phyloP scores from a whole-genome alignment of 2,113 vertebrate genomes.

The Promerops cafer region DNA sequence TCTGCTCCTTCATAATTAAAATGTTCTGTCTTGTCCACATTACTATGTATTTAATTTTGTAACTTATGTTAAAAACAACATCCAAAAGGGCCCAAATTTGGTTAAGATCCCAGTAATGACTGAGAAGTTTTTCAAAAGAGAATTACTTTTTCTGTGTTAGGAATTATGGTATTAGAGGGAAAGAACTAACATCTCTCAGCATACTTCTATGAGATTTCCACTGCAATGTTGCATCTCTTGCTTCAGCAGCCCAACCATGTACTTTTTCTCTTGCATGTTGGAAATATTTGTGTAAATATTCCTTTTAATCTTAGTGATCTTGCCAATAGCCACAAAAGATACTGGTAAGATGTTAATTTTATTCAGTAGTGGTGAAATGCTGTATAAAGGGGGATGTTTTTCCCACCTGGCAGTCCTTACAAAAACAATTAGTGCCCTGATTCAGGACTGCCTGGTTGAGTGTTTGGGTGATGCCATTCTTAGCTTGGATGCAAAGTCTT shows the following conservation, averaged over 20 bases:
- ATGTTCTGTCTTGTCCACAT: not conserved
- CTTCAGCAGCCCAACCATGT: not conserved
- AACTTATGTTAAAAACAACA: not conserved
- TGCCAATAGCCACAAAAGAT: not conserved
- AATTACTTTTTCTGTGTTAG: not conserved
- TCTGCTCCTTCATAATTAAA: not conserved
- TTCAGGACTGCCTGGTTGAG: not conserved
- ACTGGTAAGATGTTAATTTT: not conserved
- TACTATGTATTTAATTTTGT: not conserved
- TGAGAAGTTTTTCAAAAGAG: not conserved
- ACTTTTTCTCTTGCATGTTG: not conserved
- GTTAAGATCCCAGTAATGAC: not conserved
- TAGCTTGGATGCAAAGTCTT: not conserved
- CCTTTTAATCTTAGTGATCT: not conserved
- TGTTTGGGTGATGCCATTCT: not conserved
- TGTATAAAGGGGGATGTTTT: not conserved
- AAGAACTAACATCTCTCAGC: not conserved
- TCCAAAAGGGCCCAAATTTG: not conserved
- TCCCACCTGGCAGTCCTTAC: not conserved
- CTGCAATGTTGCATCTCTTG: not conserved
- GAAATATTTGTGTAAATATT: not conserved
- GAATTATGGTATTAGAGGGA: not conserved
- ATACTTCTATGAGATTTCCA: not conserved
- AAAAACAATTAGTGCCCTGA: not conserved
- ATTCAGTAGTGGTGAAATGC: not conserved